A percentile compares a stretch with the other conserved stretches of the same genome.
Evolutionary conservation across 2,797 vertebrate genomes (phyloP).

Genomic region (Falco concolor): DNA sequence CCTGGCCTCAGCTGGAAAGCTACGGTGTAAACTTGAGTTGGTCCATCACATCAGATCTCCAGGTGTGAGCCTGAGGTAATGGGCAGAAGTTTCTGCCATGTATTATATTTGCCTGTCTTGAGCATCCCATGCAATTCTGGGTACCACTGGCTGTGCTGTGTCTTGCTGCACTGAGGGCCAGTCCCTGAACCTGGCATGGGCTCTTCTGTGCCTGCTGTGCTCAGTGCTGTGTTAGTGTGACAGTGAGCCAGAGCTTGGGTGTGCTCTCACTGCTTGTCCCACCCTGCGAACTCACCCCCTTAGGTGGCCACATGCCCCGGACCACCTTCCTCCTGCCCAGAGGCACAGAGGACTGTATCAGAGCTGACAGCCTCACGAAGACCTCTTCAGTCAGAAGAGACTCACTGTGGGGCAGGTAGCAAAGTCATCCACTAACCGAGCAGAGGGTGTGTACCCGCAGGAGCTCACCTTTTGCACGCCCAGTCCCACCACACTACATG

Average conservation of each 20-base stretch:
- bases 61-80: background rate
- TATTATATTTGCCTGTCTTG: background rate
- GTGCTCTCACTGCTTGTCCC: background rate
- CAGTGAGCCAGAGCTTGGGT: background rate
- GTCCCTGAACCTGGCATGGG: background rate
- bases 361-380: background rate
- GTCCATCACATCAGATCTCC: background rate
- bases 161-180: background rate
- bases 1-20: background rate
- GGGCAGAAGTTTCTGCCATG: background rate
- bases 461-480: rapidly evolving
- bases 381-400: background rate
- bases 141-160: background rate
- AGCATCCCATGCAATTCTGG: background rate
- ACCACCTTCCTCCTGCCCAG: background rate
- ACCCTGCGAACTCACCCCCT: background rate
- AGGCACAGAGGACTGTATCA: background rate
- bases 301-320: background rate
- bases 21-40: background rate
- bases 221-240: background rate
- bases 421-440: background rate
- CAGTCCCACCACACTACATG: background rate
- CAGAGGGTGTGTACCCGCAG: background rate
- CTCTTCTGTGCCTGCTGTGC: background rate
- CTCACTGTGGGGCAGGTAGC: background rate